Evolutionary conservation across 2,113 vertebrate species (phyloP), one percentile per base, ranked within the genome.

Genomic region (Etia nguti): DNA sequence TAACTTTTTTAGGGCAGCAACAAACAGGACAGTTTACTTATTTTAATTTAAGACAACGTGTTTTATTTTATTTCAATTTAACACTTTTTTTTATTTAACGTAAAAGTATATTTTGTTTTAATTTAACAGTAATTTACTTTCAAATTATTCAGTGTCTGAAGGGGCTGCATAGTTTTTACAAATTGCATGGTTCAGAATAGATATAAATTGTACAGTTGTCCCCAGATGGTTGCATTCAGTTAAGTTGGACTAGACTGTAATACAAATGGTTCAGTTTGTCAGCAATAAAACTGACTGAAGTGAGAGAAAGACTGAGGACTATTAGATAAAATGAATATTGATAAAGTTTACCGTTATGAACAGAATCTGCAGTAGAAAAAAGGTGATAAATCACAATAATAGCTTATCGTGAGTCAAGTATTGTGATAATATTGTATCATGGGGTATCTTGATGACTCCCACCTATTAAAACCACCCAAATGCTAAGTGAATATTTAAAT

Each of bases 291-390:
- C 34, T 65, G 20, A 65, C 6, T 8, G 2, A 65, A 65, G 60
- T 65, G 60, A 65, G 4, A 22, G 34, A 65, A 65, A 65, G 34
- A 38, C 60, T 65, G 60, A 22, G 20, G 20, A 65, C 20, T 65
- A 65, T 65, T 65, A 65, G 10, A 13, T 65, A 8, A 65, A 65
- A 38, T 65, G 4, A 65, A 38, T 2, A 38, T 0, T 5, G 34
- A 38, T 65, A 0, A 65, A 22, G 10, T 68, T 68, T 3, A 68
- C 6, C 20, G 38, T 68, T 22, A 38, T 68, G 34, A 20, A 11
- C 10, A 68, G 60, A 22, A 68, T 38, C 60, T 38, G 20, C 1
- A 1, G 60, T 20, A 0, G 0, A 65, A 38, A 38, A 65, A 65
- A n/a, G 6, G 34, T 65, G 60, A 65, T 8, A 65, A 65, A 65